A percentile compares a stretch with the other conserved stretches of the same genome.
Evolutionary conservation across 2,888 invertebrate species (phyloP).

Genomic region (Laothoe populi): DNA sequence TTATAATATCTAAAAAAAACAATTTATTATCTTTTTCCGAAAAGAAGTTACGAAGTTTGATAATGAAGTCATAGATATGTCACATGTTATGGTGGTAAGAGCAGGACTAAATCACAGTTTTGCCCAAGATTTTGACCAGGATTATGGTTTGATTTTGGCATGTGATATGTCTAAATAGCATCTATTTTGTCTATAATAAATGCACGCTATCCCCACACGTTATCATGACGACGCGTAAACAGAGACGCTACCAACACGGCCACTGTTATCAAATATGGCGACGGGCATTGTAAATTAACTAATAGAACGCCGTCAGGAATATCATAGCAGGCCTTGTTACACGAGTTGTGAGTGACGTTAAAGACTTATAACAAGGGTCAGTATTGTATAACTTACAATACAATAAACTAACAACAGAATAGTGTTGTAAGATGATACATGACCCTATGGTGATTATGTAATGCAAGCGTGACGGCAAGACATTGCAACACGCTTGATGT

Average conservation of each 20-base stretch:
- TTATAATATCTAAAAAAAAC: no score
- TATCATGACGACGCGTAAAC: not conserved
- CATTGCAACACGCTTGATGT: not conserved
- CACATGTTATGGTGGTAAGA: no score
- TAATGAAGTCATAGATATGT: no score
- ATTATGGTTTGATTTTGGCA: no score
- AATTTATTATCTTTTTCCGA: no score
- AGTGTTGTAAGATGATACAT: not conserved
- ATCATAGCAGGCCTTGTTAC: not conserved
- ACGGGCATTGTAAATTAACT: slow-evolving; percentile 21
- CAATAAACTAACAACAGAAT: no score
- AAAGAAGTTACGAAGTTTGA: no score
- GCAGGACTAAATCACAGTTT: no score
- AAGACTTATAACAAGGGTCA: not conserved
- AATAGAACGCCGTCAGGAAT: not conserved
- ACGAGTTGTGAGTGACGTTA: not conserved
- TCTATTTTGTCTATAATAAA: no score
- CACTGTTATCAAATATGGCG: not conserved
- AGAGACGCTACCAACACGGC: not conserved
- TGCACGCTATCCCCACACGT: not conserved
- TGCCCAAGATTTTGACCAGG: no score
- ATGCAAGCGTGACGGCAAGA: not conserved
- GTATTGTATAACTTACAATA: not conserved
- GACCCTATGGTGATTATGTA: not conserved
- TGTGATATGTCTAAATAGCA: no score